Evolutionary conservation across 2,113 vertebrate species (phyloP).

Genomic region (Heptranchias perlo): DNA sequence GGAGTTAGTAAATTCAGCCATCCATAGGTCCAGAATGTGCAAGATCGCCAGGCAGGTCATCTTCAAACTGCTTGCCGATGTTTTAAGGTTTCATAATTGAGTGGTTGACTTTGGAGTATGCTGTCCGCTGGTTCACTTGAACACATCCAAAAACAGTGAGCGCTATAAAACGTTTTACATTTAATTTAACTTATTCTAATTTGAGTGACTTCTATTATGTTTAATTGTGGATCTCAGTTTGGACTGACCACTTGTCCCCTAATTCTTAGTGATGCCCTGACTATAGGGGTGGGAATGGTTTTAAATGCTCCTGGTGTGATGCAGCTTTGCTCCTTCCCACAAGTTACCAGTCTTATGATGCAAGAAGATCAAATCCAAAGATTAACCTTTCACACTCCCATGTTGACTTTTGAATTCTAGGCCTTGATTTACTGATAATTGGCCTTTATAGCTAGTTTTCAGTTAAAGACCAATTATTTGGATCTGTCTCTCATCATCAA

Average conservation of each 20-base stretch:
- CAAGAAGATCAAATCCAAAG: background rate
- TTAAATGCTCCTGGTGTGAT: background rate
- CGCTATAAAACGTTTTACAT: background rate
- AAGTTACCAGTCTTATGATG: too few relatives aligned
- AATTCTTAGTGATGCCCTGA: background rate
- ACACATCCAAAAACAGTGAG: background rate
- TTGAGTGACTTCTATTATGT: background rate
- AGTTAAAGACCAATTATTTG: background rate
- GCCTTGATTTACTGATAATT: background rate
- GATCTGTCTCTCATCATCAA: background rate
- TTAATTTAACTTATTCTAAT: background rate
- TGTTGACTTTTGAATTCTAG: background rate
- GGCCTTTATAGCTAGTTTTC: background rate
- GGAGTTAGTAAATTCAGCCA: background rate
- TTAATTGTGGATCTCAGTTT: background rate
- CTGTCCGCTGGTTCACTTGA: background rate
- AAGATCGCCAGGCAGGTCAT: background rate
- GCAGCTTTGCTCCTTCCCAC: too few relatives aligned
- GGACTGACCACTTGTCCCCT: background rate
- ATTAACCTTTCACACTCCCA: background rate
- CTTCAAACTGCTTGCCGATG: background rate
- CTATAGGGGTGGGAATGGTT: background rate
- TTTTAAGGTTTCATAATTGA: background rate
- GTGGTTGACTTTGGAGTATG: background rate
- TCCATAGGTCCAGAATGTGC: background rate